Evolutionary conservation across 30 jellyfish, hydroid and myxozoan genomes (phyloP), one percentile per base, ranked within the genome.

Genomic region (Hydractinia echinata): DNA sequence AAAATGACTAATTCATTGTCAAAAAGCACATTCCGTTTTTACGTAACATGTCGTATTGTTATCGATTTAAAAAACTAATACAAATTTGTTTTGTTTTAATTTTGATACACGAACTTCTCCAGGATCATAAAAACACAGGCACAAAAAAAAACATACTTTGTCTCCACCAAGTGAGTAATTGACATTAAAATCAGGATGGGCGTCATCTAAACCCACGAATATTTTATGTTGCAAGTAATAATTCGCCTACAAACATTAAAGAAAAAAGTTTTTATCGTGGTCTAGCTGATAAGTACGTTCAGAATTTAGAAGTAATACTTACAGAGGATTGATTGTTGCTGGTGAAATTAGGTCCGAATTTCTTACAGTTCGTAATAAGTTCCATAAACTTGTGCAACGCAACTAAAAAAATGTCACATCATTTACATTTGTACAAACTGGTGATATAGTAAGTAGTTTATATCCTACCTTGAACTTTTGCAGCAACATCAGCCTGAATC

Each of bases 401-500:
- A 30, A 89, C 96, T 89, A 67, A 30, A 54, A 44, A 52, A 73
- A 20, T 20, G 58, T 55, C 69, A 58, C 69, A 58, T 58, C 69
- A 10, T 58, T 1, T 16, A 58, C 69, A 58, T 11, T 58, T 58
- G 15, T 58, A 58, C 19, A 13, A 58, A 58, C 69, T 13, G 15
- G 69, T 58, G 3, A 11, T 9, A n/a, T 9, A 56, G 68, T 13
- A 58, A 16, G 69, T 11, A 58, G 19, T 11, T 16, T 58, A n/a
- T n/a, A 58, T 58, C 69, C n/a, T 64, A 89, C 96, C 96, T 89
- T 89, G 95, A 8, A 89, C 96, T 78, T 89, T 89, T 2, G 96
- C 96, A 55, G 91, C 84, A 14, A 89, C 89, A 58, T 86, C 91
- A 56, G 95, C 96, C 39, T 83, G 95, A 76, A 89, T 81, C 52